Evolutionary conservation across 2,113 vertebrate species (phyloP).

Genomic region (Octodon degus): DNA sequence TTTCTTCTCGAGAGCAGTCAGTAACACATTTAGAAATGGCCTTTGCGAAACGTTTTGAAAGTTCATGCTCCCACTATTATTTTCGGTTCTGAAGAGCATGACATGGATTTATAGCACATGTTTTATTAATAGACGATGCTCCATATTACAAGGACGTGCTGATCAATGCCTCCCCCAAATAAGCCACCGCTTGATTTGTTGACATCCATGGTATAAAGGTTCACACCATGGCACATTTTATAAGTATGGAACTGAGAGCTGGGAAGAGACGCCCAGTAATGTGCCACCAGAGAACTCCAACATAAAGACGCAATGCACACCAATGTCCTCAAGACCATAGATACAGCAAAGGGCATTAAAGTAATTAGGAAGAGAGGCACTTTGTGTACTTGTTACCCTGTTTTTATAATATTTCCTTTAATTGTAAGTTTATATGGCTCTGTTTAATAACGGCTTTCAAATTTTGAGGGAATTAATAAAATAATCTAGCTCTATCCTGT

Average conservation of each 20-base stretch:
- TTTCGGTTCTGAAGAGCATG: slow-evolving; percentile 30
- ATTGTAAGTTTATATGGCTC: slow-evolving; percentile 17
- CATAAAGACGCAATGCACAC: not conserved
- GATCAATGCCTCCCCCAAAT: not conserved
- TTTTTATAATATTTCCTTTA: slow-evolving; percentile 16
- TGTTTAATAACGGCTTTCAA: not conserved
- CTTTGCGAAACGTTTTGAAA: slow-evolving; percentile 40
- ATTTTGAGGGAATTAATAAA: not conserved
- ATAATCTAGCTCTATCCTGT: not conserved
- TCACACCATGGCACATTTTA: not conserved
- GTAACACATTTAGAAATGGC: slow-evolving; percentile 60
- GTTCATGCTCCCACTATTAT: slow-evolving; percentile 43
- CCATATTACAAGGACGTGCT: not conserved
- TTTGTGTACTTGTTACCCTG: not conserved
- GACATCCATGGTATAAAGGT: not conserved
- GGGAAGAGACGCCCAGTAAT: not conserved
- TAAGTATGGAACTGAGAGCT: not conserved
- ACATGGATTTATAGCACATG: not conserved
- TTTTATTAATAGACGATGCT: not conserved
- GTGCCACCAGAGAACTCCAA: not conserved
- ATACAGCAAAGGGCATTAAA: not conserved
- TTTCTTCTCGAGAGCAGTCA: slow-evolving; percentile 19
- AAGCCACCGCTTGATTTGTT: not conserved
- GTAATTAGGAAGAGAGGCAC: not conserved
- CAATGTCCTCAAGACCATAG: not conserved